Conservation (phyloP, 2,888 invertebrate species). For the Acanthopleura granulata region DNA sequence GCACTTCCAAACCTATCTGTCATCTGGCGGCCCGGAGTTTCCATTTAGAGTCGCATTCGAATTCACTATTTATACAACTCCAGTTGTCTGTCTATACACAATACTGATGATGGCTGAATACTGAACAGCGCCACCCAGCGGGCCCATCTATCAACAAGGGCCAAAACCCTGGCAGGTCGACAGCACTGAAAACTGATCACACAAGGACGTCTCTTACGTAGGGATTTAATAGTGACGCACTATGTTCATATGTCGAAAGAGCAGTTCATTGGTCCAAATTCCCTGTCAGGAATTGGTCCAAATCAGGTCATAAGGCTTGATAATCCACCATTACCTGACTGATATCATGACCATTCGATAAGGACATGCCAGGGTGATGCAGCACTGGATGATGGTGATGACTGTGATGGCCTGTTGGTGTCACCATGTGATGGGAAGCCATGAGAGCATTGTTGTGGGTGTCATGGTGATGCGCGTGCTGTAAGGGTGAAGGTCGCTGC, state of each 20-base stretch:
- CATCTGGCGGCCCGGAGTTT: too few species aligned
- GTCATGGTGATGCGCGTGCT: conserved; percentile 13
- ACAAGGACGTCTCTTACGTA: background rate
- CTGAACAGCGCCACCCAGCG: conserved; percentile 2
- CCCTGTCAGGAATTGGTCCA: too few species aligned
- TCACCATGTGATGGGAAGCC: conserved; percentile 13
- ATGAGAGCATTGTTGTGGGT: background rate
- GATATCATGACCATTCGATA: conserved; percentile 30
- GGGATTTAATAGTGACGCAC: background rate
- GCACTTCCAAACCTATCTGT: too few species aligned
- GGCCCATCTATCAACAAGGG: background rate
- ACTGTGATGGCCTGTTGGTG: conserved; percentile 1
- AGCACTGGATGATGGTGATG: conserved; percentile 14
- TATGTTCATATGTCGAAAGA: background rate
- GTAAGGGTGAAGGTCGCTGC: conserved; percentile 3
- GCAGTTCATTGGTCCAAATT: too few species aligned
- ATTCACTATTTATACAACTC: too few species aligned
- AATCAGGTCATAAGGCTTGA: conserved; percentile 41
- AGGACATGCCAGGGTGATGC: background rate
- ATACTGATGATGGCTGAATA: conserved; percentile 17
- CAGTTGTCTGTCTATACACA: background rate
- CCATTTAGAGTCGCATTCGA: too few species aligned
- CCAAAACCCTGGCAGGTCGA: background rate
- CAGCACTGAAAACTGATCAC: conserved; percentile 6
- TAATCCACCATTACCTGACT: conserved; percentile 43